These are phyloP conservation scores for Mystacornis crossleyi DNA, from an alignment of 2,113 vertebrate genomes.

Conservation along the genomic window DNA sequence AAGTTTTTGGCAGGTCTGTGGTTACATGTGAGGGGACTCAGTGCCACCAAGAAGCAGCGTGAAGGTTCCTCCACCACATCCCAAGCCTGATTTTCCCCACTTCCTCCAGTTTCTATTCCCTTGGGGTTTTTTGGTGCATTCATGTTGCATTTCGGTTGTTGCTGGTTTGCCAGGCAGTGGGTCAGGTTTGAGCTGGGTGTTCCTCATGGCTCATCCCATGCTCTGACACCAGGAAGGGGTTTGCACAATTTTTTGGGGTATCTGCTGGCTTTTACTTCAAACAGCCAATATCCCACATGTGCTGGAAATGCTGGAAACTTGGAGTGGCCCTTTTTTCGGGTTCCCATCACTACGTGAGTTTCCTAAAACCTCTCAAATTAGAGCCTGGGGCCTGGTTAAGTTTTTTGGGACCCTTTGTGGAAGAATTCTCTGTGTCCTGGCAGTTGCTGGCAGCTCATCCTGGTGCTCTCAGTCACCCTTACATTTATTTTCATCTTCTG, in stretches of 20 bases:
- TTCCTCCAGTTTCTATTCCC: neutral
- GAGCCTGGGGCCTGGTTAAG: too few species aligned
- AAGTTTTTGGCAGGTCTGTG: neutral
- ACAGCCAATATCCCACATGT: fast-evolving
- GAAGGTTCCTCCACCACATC: neutral
- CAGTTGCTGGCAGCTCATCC: neutral
- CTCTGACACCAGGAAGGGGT: neutral
- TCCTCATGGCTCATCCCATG: neutral
- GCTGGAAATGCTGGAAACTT: neutral
- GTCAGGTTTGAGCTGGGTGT: neutral
- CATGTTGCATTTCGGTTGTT: fast-evolving
- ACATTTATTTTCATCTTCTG: neutral
- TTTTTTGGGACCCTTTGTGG: neutral
- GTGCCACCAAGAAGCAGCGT: fast-evolving
- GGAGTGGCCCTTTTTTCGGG: neutral
- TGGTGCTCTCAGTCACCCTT: neutral
- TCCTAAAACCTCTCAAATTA: neutral
- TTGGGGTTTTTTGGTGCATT: neutral
- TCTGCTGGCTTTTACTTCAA: neutral
- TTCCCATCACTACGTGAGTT: neutral
- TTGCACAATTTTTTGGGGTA: neutral
- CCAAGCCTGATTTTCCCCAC: neutral
- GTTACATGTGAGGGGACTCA: fast-evolving
- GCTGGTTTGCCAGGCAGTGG: neutral
- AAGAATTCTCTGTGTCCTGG: neutral